phyloP scores from a whole-genome alignment of 2,888 invertebrate species.

The Odontothrips loti region DNA sequence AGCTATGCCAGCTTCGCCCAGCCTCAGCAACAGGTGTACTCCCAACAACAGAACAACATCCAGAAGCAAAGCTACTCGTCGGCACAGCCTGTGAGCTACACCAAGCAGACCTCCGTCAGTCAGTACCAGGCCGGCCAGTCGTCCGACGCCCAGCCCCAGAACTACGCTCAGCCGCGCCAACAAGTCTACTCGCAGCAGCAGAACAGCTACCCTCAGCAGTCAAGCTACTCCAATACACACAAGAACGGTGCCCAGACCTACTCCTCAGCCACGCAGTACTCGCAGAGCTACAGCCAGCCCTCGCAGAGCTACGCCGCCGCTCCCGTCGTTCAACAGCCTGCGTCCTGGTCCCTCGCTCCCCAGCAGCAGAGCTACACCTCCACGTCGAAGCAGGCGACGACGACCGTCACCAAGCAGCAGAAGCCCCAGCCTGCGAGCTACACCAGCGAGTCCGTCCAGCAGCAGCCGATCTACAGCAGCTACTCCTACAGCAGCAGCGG shows the following conservation, averaged over 20 bases:
- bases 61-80: no score
- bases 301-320: neutral
- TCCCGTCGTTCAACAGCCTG: neutral
- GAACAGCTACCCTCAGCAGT: no score
- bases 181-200: neutral
- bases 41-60: no score
- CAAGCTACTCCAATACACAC: neutral
- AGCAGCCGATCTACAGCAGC: neutral
- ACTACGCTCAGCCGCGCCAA: no score
- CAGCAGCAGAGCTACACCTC: neutral
- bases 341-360: neutral
- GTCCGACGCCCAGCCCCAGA: neutral
- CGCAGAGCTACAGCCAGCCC: no score
- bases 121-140: no score
- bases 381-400: neutral
- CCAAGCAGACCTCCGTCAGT: no score
- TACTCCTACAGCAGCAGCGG: neutral
- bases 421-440: no score
- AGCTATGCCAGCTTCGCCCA: neutral
- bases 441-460: neutral
- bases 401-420: no score
- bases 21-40: neutral
- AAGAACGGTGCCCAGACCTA: no score
- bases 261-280: no score
- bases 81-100: no score